These are phyloP conservation scores for Puma concolor DNA, from an alignment of 2,113 vertebrate genomes.

Conservation along the genomic window DNA sequence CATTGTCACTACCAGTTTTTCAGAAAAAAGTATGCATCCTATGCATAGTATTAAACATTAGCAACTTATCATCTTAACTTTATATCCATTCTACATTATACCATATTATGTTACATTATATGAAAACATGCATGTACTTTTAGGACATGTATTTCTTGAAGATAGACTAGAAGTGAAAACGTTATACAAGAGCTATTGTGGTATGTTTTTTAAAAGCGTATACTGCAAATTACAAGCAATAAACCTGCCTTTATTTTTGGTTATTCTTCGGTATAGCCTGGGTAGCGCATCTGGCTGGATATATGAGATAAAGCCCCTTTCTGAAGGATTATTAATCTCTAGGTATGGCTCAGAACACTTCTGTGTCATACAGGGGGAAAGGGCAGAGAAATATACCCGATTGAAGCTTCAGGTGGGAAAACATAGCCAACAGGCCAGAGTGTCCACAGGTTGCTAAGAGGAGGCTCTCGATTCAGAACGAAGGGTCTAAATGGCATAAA, in stretches of 20 bases:
- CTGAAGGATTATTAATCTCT: not conserved
- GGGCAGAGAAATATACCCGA: not conserved
- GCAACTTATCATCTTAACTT: not conserved
- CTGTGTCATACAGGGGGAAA: not conserved
- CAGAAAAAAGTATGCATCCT: not conserved
- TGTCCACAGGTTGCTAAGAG: not conserved
- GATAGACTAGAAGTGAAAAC: not conserved
- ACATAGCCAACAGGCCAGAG: not conserved
- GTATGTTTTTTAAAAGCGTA: not conserved
- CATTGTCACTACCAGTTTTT: not conserved
- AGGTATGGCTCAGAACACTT: not conserved
- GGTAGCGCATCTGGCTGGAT: not conserved
- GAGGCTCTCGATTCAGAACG: not conserved
- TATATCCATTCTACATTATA: not conserved
- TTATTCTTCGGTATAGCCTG: not conserved
- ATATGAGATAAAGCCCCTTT: not conserved
- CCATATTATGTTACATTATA: not conserved
- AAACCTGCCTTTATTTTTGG: not conserved
- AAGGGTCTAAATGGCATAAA: not conserved
- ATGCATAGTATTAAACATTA: not conserved
- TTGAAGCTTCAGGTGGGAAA: not conserved
- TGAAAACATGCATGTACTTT: not conserved
- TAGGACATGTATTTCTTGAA: not conserved
- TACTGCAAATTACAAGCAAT: not conserved
- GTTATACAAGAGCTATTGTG: not conserved